Conservation (phyloP, 2,797 vertebrate genomes). For the Hydrocynus forskahlii region DNA sequence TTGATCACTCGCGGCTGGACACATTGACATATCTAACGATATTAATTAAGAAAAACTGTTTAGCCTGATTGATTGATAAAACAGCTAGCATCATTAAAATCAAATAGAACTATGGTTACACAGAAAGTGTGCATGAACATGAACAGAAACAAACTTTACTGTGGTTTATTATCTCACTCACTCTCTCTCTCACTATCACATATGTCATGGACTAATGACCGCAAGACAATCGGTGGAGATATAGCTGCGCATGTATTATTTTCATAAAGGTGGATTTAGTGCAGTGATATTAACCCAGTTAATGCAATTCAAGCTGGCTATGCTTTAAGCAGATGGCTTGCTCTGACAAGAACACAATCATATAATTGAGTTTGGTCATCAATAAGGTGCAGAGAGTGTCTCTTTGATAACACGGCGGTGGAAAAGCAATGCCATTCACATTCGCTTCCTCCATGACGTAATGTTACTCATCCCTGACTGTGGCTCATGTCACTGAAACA, state of each 20-base stretch:
- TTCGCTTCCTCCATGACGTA: constrained; percentile 70
- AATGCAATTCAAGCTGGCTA: constrained; percentile 50
- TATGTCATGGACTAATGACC: neutral
- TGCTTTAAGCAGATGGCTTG: constrained; percentile 69
- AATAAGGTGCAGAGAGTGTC: constrained; percentile 67
- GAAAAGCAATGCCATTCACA: constrained; percentile 71
- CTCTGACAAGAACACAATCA: constrained; percentile 77
- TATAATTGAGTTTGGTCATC: constrained; percentile 82
- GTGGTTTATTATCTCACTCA: constrained; percentile 27
- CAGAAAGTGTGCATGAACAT: constrained; percentile 61
- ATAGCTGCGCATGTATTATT: constrained; percentile 22
- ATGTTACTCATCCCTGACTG: constrained; percentile 72
- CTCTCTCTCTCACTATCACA: neutral
- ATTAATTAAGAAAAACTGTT: constrained; percentile 86
- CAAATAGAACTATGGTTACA: constrained; percentile 77
- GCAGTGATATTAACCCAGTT: neutral
- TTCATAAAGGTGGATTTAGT: constrained; percentile 10
- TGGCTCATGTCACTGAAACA: constrained; percentile 64
- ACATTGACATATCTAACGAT: constrained; percentile 82
- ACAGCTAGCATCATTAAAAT: constrained; percentile 74
- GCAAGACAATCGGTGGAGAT: neutral
- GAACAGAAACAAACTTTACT: constrained; percentile 12
- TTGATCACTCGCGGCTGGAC: constrained; percentile 77
- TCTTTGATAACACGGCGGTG: constrained; percentile 62
- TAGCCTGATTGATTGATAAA: constrained; percentile 76